Evolutionary conservation across 2,113 vertebrate species (phyloP), one percentile per base, ranked within the genome.

Genomic region (Bufo gargarizans): DNA sequence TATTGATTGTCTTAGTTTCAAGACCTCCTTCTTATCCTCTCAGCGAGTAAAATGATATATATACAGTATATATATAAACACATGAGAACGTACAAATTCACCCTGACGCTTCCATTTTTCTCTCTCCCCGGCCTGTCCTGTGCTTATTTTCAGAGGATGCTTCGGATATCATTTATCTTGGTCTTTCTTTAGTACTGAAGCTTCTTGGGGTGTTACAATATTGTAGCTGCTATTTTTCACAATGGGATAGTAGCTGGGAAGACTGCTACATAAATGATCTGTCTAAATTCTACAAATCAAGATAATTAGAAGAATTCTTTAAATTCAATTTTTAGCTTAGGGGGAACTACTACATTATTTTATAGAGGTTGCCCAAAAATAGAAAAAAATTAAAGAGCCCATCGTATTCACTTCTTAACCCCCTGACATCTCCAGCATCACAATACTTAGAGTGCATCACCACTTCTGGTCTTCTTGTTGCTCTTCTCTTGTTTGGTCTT

Each of bases 1-100:
- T 92, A 91, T 90, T 83, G 90, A 92, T 93, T 85, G 87, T 14
- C 84, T 20, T 0, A 13, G 85, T 90, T 91, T 91, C 86, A 91
- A 92, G 79, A 90, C 55, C 49, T 87, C 80, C 65, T 22, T 53
- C 67, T 69, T 80, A 80, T 81, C 77, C 77, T 81, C 71, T 71
- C 65, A 82, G 85, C 43, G 16, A 56, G 49, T 86, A 79, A 86
- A 86, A 67, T 67, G 61, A 86, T 65, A 79, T 65, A 79, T 67
- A 67, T 33, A 74, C 13, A 20, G 10, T 63, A 72, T 72, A 85
- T 74, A 85, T 85, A 74, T 74, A 85, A 72, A 84, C 50, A 69
- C 82, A 84, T 47, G 69, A 84, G 67, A 84, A 84, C 56, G 82
- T 55, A 84, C 47, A 84, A 72, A 76, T 76, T 74, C 19, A 43